phyloP scores from a whole-genome alignment of 2,888 invertebrate species.

The Ferrisia virgata region DNA sequence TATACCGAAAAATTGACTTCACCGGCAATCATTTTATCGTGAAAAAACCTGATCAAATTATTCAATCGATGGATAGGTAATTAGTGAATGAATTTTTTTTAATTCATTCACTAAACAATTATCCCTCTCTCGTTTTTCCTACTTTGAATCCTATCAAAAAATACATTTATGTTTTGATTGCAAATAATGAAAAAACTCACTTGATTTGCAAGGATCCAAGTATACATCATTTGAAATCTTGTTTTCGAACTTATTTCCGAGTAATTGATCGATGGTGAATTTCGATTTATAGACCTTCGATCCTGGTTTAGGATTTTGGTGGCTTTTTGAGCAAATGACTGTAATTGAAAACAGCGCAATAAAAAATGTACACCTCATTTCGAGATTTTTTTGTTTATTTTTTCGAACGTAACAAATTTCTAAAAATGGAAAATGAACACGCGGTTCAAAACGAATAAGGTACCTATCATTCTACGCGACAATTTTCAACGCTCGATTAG shows the following conservation, averaged over 20 bases:
- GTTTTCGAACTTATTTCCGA: slow-evolving; percentile 63
- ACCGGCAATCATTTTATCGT: no score
- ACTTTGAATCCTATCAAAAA: no score
- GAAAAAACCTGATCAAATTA: no score
- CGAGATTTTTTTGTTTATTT: neutral
- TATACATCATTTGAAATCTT: slow-evolving; percentile 73
- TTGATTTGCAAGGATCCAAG: slow-evolving; percentile 83
- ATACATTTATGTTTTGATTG: no score
- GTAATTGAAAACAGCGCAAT: neutral
- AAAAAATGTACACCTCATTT: neutral
- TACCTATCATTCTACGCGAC: neutral
- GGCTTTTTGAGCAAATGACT: neutral
- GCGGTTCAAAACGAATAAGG: neutral
- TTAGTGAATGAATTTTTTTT: no score
- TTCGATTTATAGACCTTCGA: slow-evolving; percentile 52
- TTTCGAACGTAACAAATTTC: neutral
- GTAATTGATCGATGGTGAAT: slow-evolving; percentile 68
- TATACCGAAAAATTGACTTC: no score
- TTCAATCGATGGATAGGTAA: no score
- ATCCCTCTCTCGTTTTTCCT: no score
- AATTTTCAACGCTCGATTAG: no score
- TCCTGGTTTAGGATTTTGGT: neutral
- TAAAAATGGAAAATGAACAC: no score
- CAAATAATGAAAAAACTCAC: slow-evolving; percentile 56
- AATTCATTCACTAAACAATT: no score